A percentile compares a stretch with the other conserved stretches of the same genome.
phyloP scores from a whole-genome alignment of 1,140 invertebrate species.

The Pogonus chalceus region DNA sequence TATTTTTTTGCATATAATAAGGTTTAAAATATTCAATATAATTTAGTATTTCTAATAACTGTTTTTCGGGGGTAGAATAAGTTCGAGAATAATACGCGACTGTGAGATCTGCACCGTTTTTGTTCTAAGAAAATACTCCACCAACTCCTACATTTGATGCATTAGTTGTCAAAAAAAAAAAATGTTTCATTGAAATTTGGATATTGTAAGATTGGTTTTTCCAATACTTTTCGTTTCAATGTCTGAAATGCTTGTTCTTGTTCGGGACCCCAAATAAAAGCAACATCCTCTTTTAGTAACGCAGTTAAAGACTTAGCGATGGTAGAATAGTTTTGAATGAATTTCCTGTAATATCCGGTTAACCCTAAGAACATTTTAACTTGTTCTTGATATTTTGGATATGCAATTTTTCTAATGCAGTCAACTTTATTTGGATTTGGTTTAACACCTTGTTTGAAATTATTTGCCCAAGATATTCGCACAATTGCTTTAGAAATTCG shows the following conservation, averaged over 20 bases:
- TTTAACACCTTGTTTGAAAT: conserved; percentile 16
- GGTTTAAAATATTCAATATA: conserved; percentile 34
- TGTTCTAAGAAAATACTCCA: conserved; percentile 18
- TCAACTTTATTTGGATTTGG: conserved; percentile 15
- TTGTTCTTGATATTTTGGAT: conserved; percentile 1
- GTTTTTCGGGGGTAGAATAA: conserved; percentile 29
- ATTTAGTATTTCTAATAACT: conserved; percentile 31
- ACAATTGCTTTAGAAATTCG: conserved; percentile 23
- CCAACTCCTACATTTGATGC: conserved; percentile 22
- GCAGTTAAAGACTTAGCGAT: conserved; percentile 25
- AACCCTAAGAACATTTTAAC: conserved; percentile 23
- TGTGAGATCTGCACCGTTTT: conserved; percentile 8
- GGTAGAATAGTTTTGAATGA: conserved; percentile 28
- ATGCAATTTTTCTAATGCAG: conserved; percentile 1
- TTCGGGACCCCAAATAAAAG: conserved; percentile 1
- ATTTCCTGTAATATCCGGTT: conserved; percentile 30
- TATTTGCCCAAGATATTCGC: conserved; percentile 22
- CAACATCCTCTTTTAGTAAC: conserved; percentile 9
- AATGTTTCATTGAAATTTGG: conserved; percentile 20
- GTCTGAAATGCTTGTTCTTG: conserved; percentile 14
- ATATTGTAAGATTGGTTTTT: conserved; percentile 24
- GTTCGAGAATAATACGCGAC: conserved; percentile 16
- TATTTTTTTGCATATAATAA: conserved; percentile 29
- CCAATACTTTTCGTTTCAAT: conserved; percentile 20
- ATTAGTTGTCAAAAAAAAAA: conserved; percentile 24